A percentile compares a stretch with the other conserved stretches of the same genome.
Conservation (phyloP, 2,888 invertebrate genomes). For the Candidula unifasciata region DNA sequence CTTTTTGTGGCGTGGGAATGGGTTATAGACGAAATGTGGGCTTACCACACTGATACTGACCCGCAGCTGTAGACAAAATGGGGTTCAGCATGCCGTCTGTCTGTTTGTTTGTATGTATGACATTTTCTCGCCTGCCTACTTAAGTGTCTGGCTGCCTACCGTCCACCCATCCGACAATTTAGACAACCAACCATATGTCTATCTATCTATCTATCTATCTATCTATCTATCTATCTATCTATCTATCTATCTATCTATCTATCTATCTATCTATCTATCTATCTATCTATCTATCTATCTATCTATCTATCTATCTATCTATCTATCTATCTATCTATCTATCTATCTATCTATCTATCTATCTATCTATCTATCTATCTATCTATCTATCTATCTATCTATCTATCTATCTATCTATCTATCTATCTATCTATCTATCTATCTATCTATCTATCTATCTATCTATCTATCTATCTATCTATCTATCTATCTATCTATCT, state of each 20-base stretch:
- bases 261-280: constrained; percentile 15
- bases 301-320: constrained; percentile 15
- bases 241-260: constrained; percentile 15
- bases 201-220: constrained; percentile 15
- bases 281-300: constrained; percentile 15
- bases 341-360: constrained; percentile 15
- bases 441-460: constrained; percentile 15
- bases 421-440: constrained; percentile 15
- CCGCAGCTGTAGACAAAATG: no score
- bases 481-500: constrained; percentile 15
- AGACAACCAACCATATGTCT: no score
- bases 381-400: constrained; percentile 15
- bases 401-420: constrained; percentile 15
- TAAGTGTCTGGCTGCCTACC: no score
- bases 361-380: constrained; percentile 15
- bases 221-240: constrained; percentile 15
- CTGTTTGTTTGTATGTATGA: no score
- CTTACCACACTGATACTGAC: no score
- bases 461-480: constrained; percentile 15
- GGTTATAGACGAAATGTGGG: no score
- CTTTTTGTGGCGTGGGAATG: no score
- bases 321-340: constrained; percentile 15
- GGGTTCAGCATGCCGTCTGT: no score
- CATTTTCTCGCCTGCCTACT: no score
- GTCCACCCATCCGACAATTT: no score